phyloP scores from a whole-genome alignment of 92 coral and sea anemone genomes.

The Zoanthus solanderi region DNA sequence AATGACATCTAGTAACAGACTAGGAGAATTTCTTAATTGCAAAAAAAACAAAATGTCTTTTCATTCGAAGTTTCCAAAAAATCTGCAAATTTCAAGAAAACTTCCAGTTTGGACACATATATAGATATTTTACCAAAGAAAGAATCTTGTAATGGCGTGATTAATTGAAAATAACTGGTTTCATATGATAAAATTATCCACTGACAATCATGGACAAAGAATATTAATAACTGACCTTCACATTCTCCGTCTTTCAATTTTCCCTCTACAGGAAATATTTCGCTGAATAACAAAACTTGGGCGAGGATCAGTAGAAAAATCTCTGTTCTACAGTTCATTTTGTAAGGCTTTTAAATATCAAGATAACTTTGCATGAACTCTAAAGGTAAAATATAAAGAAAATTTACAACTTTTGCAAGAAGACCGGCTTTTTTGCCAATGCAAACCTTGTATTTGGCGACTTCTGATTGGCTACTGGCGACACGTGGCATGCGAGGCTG shows the following conservation, averaged over 20 bases:
- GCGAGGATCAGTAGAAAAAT: constrained; percentile 63
- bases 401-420: background rate
- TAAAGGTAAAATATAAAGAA: constrained; percentile 3
- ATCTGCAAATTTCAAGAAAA: background rate
- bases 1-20: background rate
- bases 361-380: background rate
- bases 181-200: constrained; percentile 6
- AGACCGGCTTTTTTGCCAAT: constrained; percentile 79
- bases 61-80: background rate
- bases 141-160: background rate
- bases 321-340: constrained; percentile 60
- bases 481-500: constrained; percentile 27
- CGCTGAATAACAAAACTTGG: constrained; percentile 67
- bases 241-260: constrained; percentile 87
- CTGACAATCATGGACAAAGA: constrained; percentile 10
- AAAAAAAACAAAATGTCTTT: background rate
- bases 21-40: background rate
- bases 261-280: constrained; percentile 74
- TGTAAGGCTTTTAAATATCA: background rate
- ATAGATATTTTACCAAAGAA: background rate
- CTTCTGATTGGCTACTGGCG: constrained; percentile 82
- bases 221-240: constrained; percentile 69
- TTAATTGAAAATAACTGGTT: background rate
- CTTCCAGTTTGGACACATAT: background rate
- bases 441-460: constrained; percentile 91